Percentiles rank a stretch among this genome's conserved stretches.
phyloP scores from a whole-genome alignment of 1,140 invertebrate species.

The Aphaenogaster ashmeadi region DNA sequence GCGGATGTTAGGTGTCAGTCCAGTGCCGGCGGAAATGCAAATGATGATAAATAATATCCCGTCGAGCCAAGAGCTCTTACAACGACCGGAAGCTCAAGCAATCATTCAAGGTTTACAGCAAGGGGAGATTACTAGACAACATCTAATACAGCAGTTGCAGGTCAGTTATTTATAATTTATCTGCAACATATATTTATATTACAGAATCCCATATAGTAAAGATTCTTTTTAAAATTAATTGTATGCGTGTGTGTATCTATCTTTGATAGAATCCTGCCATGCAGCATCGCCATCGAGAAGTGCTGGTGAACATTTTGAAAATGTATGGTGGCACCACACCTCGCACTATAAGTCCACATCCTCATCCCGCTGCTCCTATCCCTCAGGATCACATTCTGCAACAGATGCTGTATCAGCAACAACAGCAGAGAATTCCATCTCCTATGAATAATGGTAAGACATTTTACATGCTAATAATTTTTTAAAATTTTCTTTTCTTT shows the following conservation, averaged over 20 bases:
- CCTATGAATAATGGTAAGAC: constrained; percentile 86
- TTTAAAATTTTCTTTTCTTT: not conserved
- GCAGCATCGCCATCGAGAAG: constrained; percentile 91
- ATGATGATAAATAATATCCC: constrained; percentile 87
- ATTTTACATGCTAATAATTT: not conserved
- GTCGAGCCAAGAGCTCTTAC: constrained; percentile 89
- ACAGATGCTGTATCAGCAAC: constrained; percentile 84
- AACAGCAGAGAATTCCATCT: constrained; percentile 86
- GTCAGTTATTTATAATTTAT: constrained; percentile 74
- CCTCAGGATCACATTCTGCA: constrained; percentile 85
- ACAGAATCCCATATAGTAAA: constrained; percentile 11
- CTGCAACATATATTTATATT: not conserved
- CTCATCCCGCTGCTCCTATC: constrained; percentile 79
- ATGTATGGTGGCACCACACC: constrained; percentile 86
- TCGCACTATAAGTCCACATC: constrained; percentile 87
- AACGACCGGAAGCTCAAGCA: constrained; percentile 91
- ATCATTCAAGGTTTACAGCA: constrained; percentile 91
- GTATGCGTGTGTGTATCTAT: not conserved
- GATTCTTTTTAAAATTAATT: constrained; percentile 50
- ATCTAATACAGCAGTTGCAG: constrained; percentile 91
- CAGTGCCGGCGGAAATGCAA: constrained; percentile 88
- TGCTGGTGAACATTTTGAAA: constrained; percentile 91
- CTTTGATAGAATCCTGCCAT: constrained; percentile 89
- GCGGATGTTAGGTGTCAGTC: constrained; percentile 84
- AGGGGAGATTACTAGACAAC: constrained; percentile 91